Base-by-base conservation (phyloP, 2,113 vertebrate species). In the Silurus glanis region DNA sequence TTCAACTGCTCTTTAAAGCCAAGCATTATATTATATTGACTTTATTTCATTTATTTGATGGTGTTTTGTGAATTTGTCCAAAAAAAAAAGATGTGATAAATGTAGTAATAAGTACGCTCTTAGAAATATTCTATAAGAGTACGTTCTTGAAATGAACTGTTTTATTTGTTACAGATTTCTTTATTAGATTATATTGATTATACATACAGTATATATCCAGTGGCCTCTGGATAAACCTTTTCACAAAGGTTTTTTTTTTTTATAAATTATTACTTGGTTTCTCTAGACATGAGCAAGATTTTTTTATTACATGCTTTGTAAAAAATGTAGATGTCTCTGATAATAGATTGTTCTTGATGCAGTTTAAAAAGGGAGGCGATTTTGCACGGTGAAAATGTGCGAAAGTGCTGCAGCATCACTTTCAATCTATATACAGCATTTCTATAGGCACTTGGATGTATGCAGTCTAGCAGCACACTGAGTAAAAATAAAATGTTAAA, bases 371-470 rank as follows among this genome's bases (percentile, higher is more conserved):
- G 8, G 47, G n/a, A 66, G 25, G 80, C 0, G 45, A 49, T 53
- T 37, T 23, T 9, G n/a, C 49, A 66, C 21, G 9, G 10, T 12
- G 17, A 13, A 66, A 82, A 67, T 28, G 81, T 67, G 62, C 19
- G 49, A 67, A 66, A 82, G 53, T 59, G 82, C 37, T 47, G 55
- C 82, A 82, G 61, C 80, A 58, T 56, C 51, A 72, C 19, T 72
- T 56, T 72, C 64, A 83, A 25, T 25, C 66, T 45, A 55, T 83
- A 71, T 71, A 45, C 23, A 83, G 67, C 56, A 75, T 58, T 59
- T 49, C 12, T 74, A 61, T 72, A 84, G 47, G 62, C 14, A 51
- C 56, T 37, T 58, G 53, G 72, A 37, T 37, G 9, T 79, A 59
- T 84, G 55, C 69, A 75, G 83, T 84, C 67, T 84, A 49, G 55